Percentiles rank a stretch among this genome's conserved stretches.
Conservation (phyloP, 2,888 invertebrate species). For the Spodoptera picta region DNA sequence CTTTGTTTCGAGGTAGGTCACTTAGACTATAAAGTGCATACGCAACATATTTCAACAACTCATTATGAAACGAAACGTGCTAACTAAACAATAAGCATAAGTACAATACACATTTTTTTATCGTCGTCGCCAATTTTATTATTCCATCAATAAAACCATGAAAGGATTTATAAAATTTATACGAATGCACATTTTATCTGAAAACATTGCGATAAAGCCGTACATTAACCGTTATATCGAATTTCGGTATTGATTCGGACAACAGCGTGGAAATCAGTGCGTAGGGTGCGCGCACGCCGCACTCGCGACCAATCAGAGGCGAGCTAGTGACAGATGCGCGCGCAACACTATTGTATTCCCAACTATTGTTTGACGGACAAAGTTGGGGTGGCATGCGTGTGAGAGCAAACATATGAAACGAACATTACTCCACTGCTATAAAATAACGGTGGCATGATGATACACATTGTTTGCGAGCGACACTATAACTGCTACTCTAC, state of each 20-base stretch:
- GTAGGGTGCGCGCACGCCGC: constrained; percentile 73
- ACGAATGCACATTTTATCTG: constrained; percentile 30
- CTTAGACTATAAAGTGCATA: constrained; percentile 11
- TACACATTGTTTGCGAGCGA: constrained; percentile 48
- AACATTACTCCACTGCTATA: constrained; percentile 68
- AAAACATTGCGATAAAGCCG: constrained; percentile 54
- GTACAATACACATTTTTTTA: background rate
- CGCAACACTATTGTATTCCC: constrained; percentile 75
- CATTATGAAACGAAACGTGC: too few species aligned
- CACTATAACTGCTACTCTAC: constrained; percentile 6
- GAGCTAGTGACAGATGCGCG: constrained; percentile 82
- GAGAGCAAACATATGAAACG: constrained; percentile 78
- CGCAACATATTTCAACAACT: too few species aligned
- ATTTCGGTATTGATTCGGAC: constrained; percentile 81
- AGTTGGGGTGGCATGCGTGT: constrained; percentile 76
- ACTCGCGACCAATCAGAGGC: constrained; percentile 65
- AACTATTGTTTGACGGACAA: constrained; percentile 74
- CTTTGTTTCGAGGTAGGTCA: constrained; percentile 7
- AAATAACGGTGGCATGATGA: constrained; percentile 65
- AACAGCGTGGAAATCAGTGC: constrained; percentile 81
- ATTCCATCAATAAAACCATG: background rate
- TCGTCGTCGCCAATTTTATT: constrained; percentile 2
- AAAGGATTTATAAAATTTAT: constrained; percentile 34
- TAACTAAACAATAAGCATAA: background rate
- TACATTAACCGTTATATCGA: constrained; percentile 76